These are phyloP conservation scores for Turnix velox DNA, from an alignment of 2,113 vertebrate genomes.

Conservation along the genomic window DNA sequence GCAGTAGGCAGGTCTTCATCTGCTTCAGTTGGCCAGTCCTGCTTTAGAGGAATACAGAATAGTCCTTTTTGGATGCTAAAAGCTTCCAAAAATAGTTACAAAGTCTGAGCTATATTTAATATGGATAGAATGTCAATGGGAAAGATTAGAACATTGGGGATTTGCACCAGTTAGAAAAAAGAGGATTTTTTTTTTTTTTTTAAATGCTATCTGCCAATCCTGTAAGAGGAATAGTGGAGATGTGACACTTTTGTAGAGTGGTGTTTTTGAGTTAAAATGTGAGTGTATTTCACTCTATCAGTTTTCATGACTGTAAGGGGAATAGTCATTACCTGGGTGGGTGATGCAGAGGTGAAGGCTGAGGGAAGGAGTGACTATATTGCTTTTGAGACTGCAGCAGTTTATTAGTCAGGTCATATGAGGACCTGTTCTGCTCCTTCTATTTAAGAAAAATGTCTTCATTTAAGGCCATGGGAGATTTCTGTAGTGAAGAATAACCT, in stretches of 20 bases:
- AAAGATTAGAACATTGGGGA: constrained; percentile 48
- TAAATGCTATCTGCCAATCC: neutral
- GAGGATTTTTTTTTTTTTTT: no score
- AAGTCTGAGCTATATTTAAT: constrained; percentile 57
- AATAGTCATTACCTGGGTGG: neutral
- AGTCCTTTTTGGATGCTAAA: constrained; percentile 40
- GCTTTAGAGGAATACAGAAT: constrained; percentile 16
- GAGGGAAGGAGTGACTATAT: neutral
- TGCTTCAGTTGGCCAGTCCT: neutral
- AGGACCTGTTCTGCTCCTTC: neutral
- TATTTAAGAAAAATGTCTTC: neutral
- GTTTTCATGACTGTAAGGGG: neutral
- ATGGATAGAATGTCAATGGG: constrained; percentile 33
- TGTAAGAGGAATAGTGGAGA: neutral
- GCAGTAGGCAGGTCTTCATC: neutral
- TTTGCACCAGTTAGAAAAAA: constrained; percentile 30
- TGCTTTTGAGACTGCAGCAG: neutral
- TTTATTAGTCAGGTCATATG: neutral
- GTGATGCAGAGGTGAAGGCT: neutral
- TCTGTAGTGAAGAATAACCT: neutral
- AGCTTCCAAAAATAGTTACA: constrained; percentile 56
- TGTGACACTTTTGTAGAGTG: neutral
- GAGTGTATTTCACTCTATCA: neutral
- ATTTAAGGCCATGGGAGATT: neutral
- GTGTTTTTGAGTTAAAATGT: neutral